phyloP scores from a whole-genome alignment of 2,797 vertebrate genomes.

The Rallus crepitans region DNA sequence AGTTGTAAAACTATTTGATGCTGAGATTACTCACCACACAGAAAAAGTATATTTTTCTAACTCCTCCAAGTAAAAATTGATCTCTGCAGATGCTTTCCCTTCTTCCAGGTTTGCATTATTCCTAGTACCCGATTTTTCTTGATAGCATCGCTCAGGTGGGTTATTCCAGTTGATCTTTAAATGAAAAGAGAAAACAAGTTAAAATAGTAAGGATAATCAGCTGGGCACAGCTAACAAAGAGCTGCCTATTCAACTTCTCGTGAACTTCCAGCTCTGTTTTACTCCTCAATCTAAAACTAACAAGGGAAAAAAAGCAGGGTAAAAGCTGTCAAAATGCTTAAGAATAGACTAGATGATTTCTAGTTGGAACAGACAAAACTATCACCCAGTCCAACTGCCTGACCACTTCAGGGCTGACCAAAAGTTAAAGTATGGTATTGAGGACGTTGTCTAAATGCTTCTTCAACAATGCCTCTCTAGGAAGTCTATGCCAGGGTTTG shows the following conservation, averaged over 20 bases:
- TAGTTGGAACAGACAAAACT: fast-evolving
- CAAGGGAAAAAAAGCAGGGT: not conserved
- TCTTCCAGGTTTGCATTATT: not conserved
- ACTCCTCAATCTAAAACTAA: not conserved
- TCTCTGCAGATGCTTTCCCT: not conserved
- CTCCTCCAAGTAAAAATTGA: constrained; percentile 67
- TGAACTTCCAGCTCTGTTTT: not conserved
- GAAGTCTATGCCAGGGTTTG: not conserved
- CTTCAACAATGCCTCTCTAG: not conserved
- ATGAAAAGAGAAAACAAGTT: not conserved
- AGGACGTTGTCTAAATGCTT: not conserved
- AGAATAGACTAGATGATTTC: not conserved
- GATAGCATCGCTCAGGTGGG: not conserved
- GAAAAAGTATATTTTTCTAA: constrained; percentile 77
- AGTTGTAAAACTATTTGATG: not conserved
- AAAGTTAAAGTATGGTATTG: not conserved
- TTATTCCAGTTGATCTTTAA: constrained; percentile 33
- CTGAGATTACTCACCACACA: constrained; percentile 72
- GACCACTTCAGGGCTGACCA: not conserved
- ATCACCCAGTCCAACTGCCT: not conserved
- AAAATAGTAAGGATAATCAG: not conserved
- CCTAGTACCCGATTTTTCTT: constrained; percentile 12
- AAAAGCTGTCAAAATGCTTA: not conserved
- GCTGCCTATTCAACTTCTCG: not conserved
- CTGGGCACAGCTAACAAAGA: not conserved